Base-by-base conservation (phyloP, 2,113 vertebrate genomes). In the Regulus satrapa region DNA sequence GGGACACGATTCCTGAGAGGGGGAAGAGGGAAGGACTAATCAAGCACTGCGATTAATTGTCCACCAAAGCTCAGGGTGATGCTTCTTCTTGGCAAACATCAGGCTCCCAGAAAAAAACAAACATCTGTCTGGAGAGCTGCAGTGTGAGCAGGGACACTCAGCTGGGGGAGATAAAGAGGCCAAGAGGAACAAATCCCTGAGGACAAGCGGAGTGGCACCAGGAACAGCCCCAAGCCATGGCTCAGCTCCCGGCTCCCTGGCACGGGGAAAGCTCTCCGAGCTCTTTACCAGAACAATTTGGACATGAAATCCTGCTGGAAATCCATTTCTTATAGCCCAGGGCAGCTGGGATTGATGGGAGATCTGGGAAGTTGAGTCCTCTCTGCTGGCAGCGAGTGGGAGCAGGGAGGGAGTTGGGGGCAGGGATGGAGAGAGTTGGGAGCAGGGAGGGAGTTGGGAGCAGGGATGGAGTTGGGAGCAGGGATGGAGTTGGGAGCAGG, bases 201-300 rank as follows among this genome's bases (percentile, higher is more conserved):
- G 55, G n/a, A 9, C n/a, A 1, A 2, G 6, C 1, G 9, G 43
- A 52, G 34, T 23, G 31, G 9, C 36, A 14, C 4, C 3, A 3
- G 20, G 32, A 43, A 12, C 26, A 48, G 2, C n/a, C 46, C 85
- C 29, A 18, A 2, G 2, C 63, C n/a, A 5, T 4, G 52, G 71
- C 72, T 76, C 24, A 23, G 71, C 43, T 56, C 58, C 64, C 7
- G 1, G 23, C 80, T 62, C 18, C 29, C 56, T 52, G 80, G 80
- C 56, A 6, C 48, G 0, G 40, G 55, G 15, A 38, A 9, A 31
- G 40, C 56, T 62, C 64, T 45, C 55, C 4, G n/a, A 40, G 40
- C 64, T 48, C 34, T 17, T 48, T 4, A 34, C 14, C 34, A 21
- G 75, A 71, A 31, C 55, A 9, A 19, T 31, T 25, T 4, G 56